These are phyloP conservation scores for Erinaceus europaeus DNA, from an alignment of 2,113 vertebrate species.

Conservation along the genomic window DNA sequence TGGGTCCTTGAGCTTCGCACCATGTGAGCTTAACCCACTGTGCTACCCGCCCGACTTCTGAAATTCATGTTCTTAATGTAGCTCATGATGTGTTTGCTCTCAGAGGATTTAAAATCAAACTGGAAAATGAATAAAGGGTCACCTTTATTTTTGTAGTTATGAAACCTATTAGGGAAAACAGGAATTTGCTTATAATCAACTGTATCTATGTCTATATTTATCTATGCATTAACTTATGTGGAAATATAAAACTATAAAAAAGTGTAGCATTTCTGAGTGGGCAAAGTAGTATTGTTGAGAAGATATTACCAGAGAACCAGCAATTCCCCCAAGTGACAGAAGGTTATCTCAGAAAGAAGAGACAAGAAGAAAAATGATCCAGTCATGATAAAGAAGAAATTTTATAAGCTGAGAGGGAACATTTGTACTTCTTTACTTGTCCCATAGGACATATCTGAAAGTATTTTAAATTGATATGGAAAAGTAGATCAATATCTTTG, in stretches of 20 bases:
- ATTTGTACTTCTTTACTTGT: not conserved
- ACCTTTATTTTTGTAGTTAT: no score
- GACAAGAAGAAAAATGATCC: not conserved
- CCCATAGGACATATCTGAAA: not conserved
- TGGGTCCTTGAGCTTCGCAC: no score
- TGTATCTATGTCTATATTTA: no score
- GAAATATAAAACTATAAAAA: not conserved
- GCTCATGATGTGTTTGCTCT: no score
- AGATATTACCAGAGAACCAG: not conserved
- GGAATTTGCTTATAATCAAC: no score
- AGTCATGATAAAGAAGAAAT: not conserved
- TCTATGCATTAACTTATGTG: not conserved
- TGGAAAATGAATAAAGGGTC: no score
- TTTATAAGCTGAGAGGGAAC: not conserved
- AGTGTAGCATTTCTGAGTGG: fast-evolving
- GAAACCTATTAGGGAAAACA: no score
- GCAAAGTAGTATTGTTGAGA: not conserved
- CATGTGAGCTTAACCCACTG: no score
- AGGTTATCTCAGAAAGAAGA: not conserved
- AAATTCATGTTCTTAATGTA: no score
- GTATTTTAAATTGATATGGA: not conserved
- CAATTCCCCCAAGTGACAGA: not conserved
- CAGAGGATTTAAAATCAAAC: no score
- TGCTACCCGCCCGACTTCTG: no score
- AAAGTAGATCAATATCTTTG: conserved; percentile 38